Conservation (phyloP, 2,888 invertebrate genomes). For the Drosophila limbata region DNA sequence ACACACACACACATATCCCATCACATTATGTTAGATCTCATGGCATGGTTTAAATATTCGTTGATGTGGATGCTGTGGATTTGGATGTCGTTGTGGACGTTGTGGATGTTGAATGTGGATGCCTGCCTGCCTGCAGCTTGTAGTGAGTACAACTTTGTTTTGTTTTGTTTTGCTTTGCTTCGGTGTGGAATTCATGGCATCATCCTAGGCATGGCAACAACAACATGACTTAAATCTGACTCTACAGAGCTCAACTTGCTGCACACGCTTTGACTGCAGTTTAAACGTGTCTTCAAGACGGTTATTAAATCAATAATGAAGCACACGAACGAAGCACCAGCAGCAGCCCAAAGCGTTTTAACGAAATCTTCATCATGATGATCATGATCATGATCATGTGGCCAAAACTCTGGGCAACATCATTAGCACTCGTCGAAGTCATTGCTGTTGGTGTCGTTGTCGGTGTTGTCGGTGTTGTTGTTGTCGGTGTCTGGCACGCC, state of each 20-base stretch:
- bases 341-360: slow-evolving; percentile 46
- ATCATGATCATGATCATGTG: slow-evolving; percentile 32
- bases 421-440: slow-evolving; percentile 70
- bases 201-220: slow-evolving; percentile 60
- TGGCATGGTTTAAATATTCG: slow-evolving; percentile 62
- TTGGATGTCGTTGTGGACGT: slow-evolving; percentile 8
- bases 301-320: slow-evolving; percentile 84
- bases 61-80: slow-evolving; percentile 7
- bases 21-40: slow-evolving; percentile 40
- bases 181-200: slow-evolving; percentile 71
- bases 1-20: slow-evolving; percentile 16
- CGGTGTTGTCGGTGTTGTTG: slow-evolving; percentile 21
- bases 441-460: slow-evolving; percentile 19
- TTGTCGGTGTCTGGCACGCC: slow-evolving; percentile 57
- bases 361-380: slow-evolving; percentile 51
- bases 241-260: slow-evolving; percentile 40
- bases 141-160: slow-evolving; percentile 54
- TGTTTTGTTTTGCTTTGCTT: slow-evolving; percentile 8
- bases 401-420: slow-evolving; percentile 63
- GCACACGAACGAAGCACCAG: slow-evolving; percentile 82
- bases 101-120: slow-evolving; percentile 10
- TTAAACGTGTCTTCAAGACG: slow-evolving; percentile 80
- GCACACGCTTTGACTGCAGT: slow-evolving; percentile 64
- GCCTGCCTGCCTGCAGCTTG: slow-evolving; percentile 2
- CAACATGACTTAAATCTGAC: slow-evolving; percentile 41